Evolutionary conservation across 53 echinoderm and acorn worm genomes (phyloP), one percentile per base, ranked within the genome.

Genomic region (Paelopatides confundens): DNA sequence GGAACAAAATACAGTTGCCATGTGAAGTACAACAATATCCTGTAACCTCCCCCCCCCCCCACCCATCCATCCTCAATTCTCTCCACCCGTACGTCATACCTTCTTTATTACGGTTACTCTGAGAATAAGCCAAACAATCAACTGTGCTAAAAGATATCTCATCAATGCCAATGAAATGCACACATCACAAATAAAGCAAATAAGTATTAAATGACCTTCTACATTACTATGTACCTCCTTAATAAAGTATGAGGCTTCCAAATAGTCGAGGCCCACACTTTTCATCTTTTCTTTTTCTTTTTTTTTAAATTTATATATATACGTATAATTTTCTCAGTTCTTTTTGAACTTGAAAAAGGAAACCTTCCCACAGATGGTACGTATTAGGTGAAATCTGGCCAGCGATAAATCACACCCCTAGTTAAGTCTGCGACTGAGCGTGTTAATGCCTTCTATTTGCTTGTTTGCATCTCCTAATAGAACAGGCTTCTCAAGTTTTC

Each of bases 331-430:
- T 39, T 43, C 43, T 58, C n/a, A 58, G 17, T 1, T 58, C 58
- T 74, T 74, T 47, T 39, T 21, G 74, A 29, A 26, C 18, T 24
- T 26, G 39, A 36, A 74, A 74, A 74, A 17, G 27, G 23, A 74
- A 40, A 46, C 74, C 74, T 74, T 39, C 21, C 40, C 43, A 74
- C 74, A 74, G 39, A 74, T 74, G 74, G 74, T 40, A 39, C 27
- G 27, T 27, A 74, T 74, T 74, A 74, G 40, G 58, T 46, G 74
- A 39, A 39, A 74, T 40, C 35, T 74, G 46, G 74, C 39, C 39
- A 74, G 18, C 58, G 13, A 74, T 74, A 74, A 74, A 74, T 74
- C 74, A 74, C 18, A 27, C 23, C 40, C n/a, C 40, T 21, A 39
- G 43, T 23, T 46, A 39, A 35, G 43, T 39, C 21, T 74, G 74